These are phyloP conservation scores for Procavia capensis DNA, from an alignment of 2,113 vertebrate species.

Conservation along the genomic window DNA sequence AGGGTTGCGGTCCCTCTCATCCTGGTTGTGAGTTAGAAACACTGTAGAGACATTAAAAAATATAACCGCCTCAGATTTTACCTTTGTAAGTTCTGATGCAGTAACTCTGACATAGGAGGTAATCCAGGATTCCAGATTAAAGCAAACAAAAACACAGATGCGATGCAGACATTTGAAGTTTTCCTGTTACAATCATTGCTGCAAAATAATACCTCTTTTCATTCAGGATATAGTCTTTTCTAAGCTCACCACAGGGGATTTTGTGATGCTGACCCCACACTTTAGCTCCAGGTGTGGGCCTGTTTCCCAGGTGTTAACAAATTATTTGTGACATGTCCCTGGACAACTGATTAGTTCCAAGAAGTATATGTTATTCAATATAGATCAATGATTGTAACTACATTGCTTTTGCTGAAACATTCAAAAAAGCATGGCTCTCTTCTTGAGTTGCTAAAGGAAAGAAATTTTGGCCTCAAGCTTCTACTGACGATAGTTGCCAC, in stretches of 20 bases:
- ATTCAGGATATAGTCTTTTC: background rate
- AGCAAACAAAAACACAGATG: background rate
- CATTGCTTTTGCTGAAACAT: background rate
- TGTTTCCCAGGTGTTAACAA: background rate
- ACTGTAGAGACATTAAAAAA: background rate
- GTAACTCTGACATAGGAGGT: background rate
- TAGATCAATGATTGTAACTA: background rate
- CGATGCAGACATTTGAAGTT: background rate
- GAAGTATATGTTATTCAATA: background rate
- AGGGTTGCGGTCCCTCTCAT: background rate
- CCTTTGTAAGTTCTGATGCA: background rate
- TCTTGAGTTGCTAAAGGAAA: background rate
- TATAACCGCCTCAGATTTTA: background rate
- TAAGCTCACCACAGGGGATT: background rate
- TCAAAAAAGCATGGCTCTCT: background rate
- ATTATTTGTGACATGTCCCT: background rate
- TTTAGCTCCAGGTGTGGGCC: background rate
- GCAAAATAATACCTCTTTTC: background rate
- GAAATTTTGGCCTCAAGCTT: background rate
- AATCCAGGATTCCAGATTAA: background rate
- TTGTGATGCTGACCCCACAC: background rate
- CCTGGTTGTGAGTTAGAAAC: background rate
- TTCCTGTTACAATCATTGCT: background rate
- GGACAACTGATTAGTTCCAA: background rate
- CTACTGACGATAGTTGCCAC: background rate